A percentile compares a stretch with the other conserved stretches of the same genome.
Evolutionary conservation across 2,797 vertebrate genomes (phyloP).

Genomic region (Nyctibius grandis): DNA sequence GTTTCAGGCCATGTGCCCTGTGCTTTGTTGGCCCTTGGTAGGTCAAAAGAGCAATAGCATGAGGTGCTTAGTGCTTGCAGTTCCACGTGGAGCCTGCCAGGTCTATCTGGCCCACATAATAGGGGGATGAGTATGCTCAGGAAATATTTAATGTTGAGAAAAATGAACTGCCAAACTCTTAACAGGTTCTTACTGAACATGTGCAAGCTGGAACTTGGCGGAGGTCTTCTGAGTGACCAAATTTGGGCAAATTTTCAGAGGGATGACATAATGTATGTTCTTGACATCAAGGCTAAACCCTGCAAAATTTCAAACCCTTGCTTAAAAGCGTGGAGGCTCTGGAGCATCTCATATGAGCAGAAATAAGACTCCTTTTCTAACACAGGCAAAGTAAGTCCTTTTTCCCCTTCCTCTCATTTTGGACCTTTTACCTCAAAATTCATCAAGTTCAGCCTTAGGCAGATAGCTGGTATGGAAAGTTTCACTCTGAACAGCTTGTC

Average conservation of each 20-base stretch:
- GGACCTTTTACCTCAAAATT: neutral
- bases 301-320: constrained; percentile 23
- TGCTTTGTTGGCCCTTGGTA: neutral
- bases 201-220: neutral
- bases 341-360: neutral
- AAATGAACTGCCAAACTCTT: neutral
- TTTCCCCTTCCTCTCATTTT: neutral
- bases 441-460: constrained; percentile 5
- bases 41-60: neutral
- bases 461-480: neutral
- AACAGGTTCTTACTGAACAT: neutral
- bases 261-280: neutral
- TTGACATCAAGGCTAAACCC: neutral
- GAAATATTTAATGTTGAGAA: neutral
- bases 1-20: neutral
- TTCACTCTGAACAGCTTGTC: constrained; percentile 25
- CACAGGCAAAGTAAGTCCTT: neutral
- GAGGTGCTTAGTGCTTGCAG: neutral
- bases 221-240: neutral
- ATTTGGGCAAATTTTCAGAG: constrained; percentile 26
- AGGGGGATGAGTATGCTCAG: neutral
- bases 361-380: neutral
- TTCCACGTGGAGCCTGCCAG: neutral
- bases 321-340: neutral
- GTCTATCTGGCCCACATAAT: neutral